Evolutionary conservation across 1,140 invertebrate genomes (phyloP).

Genomic region (Diprion similis): DNA sequence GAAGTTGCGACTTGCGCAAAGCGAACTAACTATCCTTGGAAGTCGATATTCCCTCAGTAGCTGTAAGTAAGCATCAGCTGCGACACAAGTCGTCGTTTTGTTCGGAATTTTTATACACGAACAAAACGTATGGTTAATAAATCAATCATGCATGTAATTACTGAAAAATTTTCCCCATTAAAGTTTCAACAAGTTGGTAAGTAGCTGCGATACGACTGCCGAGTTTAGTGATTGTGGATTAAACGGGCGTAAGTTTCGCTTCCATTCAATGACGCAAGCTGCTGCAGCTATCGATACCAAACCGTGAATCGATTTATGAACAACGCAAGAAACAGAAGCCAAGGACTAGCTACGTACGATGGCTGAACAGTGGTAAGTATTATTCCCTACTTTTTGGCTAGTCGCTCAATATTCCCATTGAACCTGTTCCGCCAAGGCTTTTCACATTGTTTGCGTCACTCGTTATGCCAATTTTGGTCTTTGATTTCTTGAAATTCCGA

Average conservation of each 20-base stretch:
- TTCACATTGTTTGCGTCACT: background rate
- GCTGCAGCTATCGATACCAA: conserved; percentile 1
- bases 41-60: too few relatives aligned
- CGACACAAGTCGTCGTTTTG: too few relatives aligned
- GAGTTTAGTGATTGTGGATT: too few relatives aligned
- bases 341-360: background rate
- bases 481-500: background rate
- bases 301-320: background rate
- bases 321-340: background rate
- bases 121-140: too few relatives aligned
- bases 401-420: background rate
- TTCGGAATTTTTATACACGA: too few relatives aligned
- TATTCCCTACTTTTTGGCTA: background rate
- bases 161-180: too few relatives aligned
- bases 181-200: too few relatives aligned
- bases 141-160: too few relatives aligned
- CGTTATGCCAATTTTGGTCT: background rate
- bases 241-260: background rate
- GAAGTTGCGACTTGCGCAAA: too few relatives aligned
- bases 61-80: too few relatives aligned
- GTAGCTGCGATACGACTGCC: too few relatives aligned
- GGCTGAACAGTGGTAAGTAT: background rate
- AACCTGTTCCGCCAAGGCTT: background rate
- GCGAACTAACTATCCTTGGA: too few relatives aligned
- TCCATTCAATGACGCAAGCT: background rate